Conservation (phyloP, 2,797 vertebrate species). For the Sternarchorhynchus goeldii region DNA sequence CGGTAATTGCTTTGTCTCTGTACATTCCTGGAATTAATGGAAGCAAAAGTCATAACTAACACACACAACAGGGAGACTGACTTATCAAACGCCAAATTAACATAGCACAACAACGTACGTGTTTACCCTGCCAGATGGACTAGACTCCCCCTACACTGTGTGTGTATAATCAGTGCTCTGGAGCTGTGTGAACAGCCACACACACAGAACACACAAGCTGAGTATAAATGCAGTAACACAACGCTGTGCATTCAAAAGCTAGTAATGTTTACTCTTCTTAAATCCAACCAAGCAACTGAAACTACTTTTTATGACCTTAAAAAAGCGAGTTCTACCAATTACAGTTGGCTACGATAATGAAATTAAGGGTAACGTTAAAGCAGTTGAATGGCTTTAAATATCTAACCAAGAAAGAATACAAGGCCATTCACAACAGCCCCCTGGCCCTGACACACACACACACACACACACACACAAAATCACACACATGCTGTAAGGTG, state of each 20-base stretch:
- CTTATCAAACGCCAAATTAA: slow-evolving; percentile 63
- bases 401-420: background rate
- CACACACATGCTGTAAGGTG: background rate
- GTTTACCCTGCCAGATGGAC: slow-evolving; percentile 60
- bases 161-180: slow-evolving; percentile 54
- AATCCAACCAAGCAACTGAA: no score
- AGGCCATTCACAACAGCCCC: background rate
- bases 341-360: no score
- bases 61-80: background rate
- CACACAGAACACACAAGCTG: background rate
- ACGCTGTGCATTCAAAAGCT: slow-evolving; percentile 7
- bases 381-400: background rate
- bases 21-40: slow-evolving; percentile 34
- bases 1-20: slow-evolving; percentile 30
- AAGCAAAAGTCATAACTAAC: slow-evolving; percentile 39
- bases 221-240: background rate
- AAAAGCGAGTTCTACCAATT: no score
- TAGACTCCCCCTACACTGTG: slow-evolving; percentile 49
- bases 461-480: background rate
- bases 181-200: background rate
- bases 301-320: no score
- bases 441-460: background rate
- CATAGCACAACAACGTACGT: slow-evolving; percentile 52
- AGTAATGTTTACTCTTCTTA: no score
- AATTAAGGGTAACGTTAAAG: no score